Conservation (phyloP, 2,113 vertebrate genomes). For the Electrona antarctica region DNA sequence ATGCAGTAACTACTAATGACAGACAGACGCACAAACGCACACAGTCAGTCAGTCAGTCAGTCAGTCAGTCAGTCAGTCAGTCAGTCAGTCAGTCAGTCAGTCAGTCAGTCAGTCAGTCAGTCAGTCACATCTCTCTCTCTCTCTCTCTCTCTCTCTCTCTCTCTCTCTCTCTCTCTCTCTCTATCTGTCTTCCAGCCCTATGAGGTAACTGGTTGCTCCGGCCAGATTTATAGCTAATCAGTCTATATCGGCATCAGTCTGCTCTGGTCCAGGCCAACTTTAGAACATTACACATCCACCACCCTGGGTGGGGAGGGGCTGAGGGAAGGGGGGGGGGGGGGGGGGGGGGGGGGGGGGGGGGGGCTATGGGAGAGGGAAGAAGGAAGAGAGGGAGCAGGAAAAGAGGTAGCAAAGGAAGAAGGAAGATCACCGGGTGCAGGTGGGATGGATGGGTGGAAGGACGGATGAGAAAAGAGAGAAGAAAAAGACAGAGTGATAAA, state of each 20-base stretch:
- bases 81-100: constrained; percentile 2
- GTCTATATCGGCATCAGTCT: constrained; percentile 68
- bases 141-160: constrained; percentile 43
- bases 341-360: neutral
- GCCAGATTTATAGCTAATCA: constrained; percentile 75
- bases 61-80: neutral
- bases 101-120: neutral
- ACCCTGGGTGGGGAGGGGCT: constrained; percentile 57
- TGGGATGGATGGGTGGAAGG: too few relatives aligned
- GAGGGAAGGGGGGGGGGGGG: constrained; percentile 37
- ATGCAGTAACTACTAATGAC: constrained; percentile 76
- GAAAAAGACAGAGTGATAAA: too few relatives aligned
- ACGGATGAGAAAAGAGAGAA: too few relatives aligned
- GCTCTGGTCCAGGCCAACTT: constrained; percentile 58
- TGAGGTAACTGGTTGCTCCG: constrained; percentile 65
- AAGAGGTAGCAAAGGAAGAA: too few relatives aligned
- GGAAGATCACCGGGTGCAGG: too few relatives aligned
- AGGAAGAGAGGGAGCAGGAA: constrained; percentile 1
- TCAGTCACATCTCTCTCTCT: neutral
- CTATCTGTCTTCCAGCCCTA: constrained; percentile 45
- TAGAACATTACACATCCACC: constrained; percentile 65
- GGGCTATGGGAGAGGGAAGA: neutral
- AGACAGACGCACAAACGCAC: constrained; percentile 15
- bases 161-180: constrained; percentile 41
- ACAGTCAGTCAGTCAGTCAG: constrained; percentile 3